Evolutionary conservation across 2,797 vertebrate species (phyloP).

Genomic region (Scolopax rusticola): DNA sequence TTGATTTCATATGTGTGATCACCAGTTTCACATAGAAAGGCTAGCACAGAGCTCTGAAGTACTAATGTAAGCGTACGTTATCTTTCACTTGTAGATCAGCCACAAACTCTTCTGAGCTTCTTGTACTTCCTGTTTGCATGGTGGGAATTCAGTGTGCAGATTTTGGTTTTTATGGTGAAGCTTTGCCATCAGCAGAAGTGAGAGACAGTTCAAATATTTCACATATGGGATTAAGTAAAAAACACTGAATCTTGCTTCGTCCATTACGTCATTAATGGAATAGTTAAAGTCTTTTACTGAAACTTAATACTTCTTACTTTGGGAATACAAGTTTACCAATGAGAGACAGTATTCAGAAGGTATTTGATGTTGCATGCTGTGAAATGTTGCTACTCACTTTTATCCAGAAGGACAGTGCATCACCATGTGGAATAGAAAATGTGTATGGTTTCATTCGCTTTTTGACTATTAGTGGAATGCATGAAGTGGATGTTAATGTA

Average conservation of each 20-base stretch:
- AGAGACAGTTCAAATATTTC: not conserved
- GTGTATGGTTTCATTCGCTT: not conserved
- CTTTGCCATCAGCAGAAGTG: not conserved
- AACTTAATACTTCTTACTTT: not conserved
- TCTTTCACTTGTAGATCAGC: not conserved
- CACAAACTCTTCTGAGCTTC: not conserved
- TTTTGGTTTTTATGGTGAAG: not conserved
- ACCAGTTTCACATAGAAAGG: not conserved
- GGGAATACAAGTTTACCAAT: not conserved
- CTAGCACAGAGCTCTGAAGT: not conserved
- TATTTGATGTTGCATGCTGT: constrained; percentile 22
- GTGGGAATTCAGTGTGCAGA: not conserved
- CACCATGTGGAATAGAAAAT: not conserved
- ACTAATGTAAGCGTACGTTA: not conserved
- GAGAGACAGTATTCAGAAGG: not conserved
- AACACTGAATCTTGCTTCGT: not conserved
- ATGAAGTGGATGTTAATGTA: not conserved
- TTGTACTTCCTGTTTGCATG: not conserved
- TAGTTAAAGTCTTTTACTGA: not conserved
- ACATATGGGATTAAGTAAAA: not conserved
- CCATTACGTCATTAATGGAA: constrained; percentile 3
- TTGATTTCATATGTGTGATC: not conserved
- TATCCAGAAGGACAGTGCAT: not conserved
- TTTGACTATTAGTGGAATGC: not conserved
- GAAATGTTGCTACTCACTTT: not conserved